Evolutionary conservation across 2,113 vertebrate genomes (phyloP), one percentile per base, ranked within the genome.

Genomic region (Eulacestoma nigropectus): DNA sequence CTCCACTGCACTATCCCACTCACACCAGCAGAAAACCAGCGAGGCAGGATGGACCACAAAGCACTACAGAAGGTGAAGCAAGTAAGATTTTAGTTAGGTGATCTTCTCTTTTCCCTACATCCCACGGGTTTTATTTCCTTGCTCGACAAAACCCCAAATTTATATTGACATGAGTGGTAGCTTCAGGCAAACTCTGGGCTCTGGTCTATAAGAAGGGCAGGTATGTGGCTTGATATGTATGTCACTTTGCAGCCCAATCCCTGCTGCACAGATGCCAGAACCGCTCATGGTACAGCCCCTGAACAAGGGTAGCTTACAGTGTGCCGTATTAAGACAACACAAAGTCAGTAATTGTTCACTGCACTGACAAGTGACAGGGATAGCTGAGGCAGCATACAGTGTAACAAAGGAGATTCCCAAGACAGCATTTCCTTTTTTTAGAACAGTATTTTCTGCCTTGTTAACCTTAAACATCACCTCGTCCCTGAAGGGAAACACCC

Each of bases 161-260:
- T 72, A n/a, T 33, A 62, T 16, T 57, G 62, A 84, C 82, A 30
- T 17, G 19, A 37, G 32, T 44, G 35, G 47, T 15, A 6, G 14
- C 65, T 75, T 69, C n/a, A 80, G 74, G 52, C 69, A 52, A 82
- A n/a, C 32, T 56, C 47, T 62, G 49, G 22, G 15, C 52, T 87
- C 57, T 44, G n/a, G 13, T 85, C 39, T 47, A 21, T 11, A 37
- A 37, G 81, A 60, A 75, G 62, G 79, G 47, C 16, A 50, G 16
- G 55, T 42, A 46, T 0, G 0, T 3, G 29, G 6, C 16, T 29
- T 67, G 59, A 7, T 4, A 23, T 13, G 10, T 4, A 23, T 13
- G 10, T n/a, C 62, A 56, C 17, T 3, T 6, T 85, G 50, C 57
- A 79, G 69, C 84, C 35, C 69, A 27, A 0, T 22, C 41, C 52